Conservation (phyloP, 2,888 invertebrate species). For the Eudasyphora cyanicolor region DNA sequence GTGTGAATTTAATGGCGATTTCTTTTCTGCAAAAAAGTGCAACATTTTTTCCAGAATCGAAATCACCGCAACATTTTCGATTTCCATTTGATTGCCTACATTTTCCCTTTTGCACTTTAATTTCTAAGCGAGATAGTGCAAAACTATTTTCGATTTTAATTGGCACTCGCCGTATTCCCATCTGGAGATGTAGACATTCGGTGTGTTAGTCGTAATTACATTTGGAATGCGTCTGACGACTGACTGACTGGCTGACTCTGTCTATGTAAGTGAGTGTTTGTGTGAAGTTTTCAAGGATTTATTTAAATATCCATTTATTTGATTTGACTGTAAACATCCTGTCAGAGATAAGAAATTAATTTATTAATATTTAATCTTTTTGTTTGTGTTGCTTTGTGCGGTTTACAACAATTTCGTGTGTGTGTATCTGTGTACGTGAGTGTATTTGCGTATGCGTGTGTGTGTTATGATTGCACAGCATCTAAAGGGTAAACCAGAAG, state of each 20-base stretch:
- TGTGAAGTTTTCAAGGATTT: slow-evolving; percentile 39
- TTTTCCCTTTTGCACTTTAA: too few relatives aligned
- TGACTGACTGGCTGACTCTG: too few relatives aligned
- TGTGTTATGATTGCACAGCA: slow-evolving; percentile 18
- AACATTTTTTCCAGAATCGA: too few relatives aligned
- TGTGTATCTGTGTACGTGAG: background rate
- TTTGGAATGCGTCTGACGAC: background rate
- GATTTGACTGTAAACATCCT: slow-evolving; percentile 47
- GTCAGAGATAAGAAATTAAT: slow-evolving; percentile 53
- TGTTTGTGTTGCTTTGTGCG: slow-evolving; percentile 3
- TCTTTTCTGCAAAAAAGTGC: too few relatives aligned
- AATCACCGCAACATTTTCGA: too few relatives aligned
- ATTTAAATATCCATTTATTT: slow-evolving; percentile 46
- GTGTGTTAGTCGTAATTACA: background rate
- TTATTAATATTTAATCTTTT: slow-evolving; percentile 59
- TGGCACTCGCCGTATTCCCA: background rate
- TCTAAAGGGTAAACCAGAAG: slow-evolving; percentile 46
- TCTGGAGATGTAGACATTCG: background rate
- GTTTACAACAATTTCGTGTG: background rate
- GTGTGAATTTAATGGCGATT: too few relatives aligned
- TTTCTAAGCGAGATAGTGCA: too few relatives aligned
- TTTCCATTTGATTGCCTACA: too few relatives aligned
- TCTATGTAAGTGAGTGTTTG: background rate
- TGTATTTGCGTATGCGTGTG: background rate
- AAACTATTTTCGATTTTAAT: background rate